phyloP scores from a whole-genome alignment of 2,113 vertebrate species.

The Plecturocebus donacophilus region DNA sequence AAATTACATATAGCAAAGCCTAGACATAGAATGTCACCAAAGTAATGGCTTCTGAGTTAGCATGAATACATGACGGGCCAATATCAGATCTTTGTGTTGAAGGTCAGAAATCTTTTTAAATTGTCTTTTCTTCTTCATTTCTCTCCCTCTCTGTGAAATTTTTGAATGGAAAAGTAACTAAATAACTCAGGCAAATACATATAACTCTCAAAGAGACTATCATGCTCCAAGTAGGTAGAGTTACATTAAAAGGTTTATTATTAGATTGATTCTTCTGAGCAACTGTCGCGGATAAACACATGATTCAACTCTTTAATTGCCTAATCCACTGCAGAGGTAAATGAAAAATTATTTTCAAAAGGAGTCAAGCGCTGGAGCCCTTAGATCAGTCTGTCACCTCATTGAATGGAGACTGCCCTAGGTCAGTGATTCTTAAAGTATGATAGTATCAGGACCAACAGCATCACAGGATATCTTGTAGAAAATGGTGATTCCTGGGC shows the following conservation, averaged over 20 bases:
- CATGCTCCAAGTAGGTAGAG: fast-evolving
- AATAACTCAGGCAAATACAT: neutral
- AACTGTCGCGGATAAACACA: too few relatives aligned
- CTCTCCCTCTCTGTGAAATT: neutral
- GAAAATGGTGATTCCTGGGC: neutral
- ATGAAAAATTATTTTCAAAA: neutral
- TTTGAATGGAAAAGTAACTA: neutral
- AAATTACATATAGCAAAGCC: neutral
- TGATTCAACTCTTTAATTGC: neutral
- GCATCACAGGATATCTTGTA: neutral
- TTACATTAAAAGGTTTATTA: neutral
- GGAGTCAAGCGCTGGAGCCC: neutral
- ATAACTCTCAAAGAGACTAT: neutral
- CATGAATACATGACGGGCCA: too few relatives aligned
- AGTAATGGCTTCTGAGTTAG: neutral
- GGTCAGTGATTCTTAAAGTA: neutral
- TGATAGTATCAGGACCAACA: neutral
- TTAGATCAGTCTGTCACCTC: neutral
- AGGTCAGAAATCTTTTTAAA: neutral
- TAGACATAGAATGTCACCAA: neutral
- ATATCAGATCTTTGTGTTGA: neutral
- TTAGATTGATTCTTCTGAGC: neutral
- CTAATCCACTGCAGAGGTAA: neutral
- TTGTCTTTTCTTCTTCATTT: neutral
- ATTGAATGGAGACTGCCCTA: fast-evolving